Conservation (phyloP, 1,140 invertebrate species). For the Drosophila triauraria region DNA sequence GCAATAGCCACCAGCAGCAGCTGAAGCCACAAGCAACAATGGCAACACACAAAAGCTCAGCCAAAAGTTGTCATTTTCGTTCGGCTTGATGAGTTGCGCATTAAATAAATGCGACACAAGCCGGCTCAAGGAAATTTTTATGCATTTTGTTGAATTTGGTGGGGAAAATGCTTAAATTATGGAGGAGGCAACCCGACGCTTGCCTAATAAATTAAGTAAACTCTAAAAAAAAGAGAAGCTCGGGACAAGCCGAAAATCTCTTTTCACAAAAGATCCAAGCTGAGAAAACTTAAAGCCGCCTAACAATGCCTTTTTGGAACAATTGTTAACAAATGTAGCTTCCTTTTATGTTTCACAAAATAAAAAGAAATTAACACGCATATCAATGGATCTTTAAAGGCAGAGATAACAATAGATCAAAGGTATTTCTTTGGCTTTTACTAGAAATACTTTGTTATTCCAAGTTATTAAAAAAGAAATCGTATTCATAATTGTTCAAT, state of each 20-base stretch:
- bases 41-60: constrained; percentile 26
- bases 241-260: constrained; percentile 13
- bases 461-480: constrained; percentile 4
- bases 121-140: constrained; percentile 53
- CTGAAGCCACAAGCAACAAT: constrained; percentile 27
- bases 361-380: constrained; percentile 21
- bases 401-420: constrained; percentile 11
- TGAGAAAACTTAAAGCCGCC: constrained; percentile 14
- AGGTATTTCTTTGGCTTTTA: not conserved
- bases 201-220: constrained; percentile 53
- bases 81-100: constrained; percentile 68
- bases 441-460: not conserved
- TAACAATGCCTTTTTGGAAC: constrained; percentile 10
- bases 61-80: constrained; percentile 51
- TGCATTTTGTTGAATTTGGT: constrained; percentile 55
- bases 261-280: constrained; percentile 16
- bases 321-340: constrained; percentile 23
- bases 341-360: constrained; percentile 5
- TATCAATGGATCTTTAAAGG: not conserved
- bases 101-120: constrained; percentile 62
- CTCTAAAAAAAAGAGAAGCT: constrained; percentile 7
- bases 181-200: constrained; percentile 29
- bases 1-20: constrained; percentile 25
- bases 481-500: not conserved
- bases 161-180: constrained; percentile 75